Percentiles rank a stretch among this genome's conserved stretches.
Conservation (phyloP, 1,140 invertebrate genomes). For the Philotrypesis tridentata region DNA sequence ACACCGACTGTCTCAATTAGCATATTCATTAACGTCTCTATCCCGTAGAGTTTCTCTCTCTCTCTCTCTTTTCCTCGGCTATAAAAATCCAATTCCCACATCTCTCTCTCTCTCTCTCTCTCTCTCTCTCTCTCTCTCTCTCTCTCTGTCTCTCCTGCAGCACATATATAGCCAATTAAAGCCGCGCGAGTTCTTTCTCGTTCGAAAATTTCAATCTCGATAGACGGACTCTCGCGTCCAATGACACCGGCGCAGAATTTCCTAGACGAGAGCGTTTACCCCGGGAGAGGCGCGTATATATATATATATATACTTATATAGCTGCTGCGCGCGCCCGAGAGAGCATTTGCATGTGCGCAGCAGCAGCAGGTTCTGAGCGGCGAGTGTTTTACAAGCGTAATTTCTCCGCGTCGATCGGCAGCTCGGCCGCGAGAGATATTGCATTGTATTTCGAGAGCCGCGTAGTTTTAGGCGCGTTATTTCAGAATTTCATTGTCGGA, state of each 20-base stretch:
- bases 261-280: neutral
- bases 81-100: neutral
- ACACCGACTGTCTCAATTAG: neutral
- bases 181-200: no score
- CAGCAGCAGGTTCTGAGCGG: neutral
- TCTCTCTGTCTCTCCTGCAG: no score
- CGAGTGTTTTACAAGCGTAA: neutral
- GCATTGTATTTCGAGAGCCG: neutral
- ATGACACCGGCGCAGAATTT: neutral
- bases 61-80: no score
- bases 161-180: neutral
- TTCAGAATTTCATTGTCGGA: neutral
- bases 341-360: neutral
- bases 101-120: neutral
- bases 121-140: no score
- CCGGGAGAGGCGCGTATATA: no score
- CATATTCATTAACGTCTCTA: neutral
- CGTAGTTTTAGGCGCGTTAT: neutral
- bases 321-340: no score
- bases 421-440: neutral
- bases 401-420: neutral
- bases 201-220: neutral
- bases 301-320: no score
- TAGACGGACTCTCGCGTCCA: neutral
- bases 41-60: neutral